Evolutionary conservation across 2,888 invertebrate species (phyloP), one percentile per base, ranked within the genome.

Genomic region (Phoronis australis): DNA sequence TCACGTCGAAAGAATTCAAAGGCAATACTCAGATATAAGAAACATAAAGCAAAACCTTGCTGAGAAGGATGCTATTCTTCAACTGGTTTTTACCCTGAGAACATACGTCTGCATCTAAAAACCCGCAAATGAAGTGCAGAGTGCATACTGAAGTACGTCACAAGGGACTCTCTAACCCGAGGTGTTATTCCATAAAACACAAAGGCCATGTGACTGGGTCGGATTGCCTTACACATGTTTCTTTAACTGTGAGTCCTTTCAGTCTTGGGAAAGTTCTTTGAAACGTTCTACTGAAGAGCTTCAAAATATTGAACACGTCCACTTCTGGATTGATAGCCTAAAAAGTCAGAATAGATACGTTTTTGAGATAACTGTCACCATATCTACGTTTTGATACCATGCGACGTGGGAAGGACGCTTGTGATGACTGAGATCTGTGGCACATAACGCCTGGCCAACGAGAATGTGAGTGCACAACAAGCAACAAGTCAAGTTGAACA

Each of bases 41-140:
- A 40, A 23, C 9, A 35, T 55, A 4, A 52, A 56, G 42, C 31
- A 55, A 42, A 49, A 50, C 40, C 42, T 55, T 21, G 45, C 48
- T 12, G 48, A 41, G 5, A 35, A 51, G 1, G 40, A 55, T 26
- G 23, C 50, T 9, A 42, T 60, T 12, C 20, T 54, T 4, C 57
- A 59, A 23, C 57, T 58, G 52, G 57, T 56, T 27, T 57, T 57
- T 25, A 48, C 52, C 4, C 54, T n/a, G n/a, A n/a, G n/a, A n/a
- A n/a, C n/a, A n/a, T n/a, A 60, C 27, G 56, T 58, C 25, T 60
- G 38, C 45, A 37, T 26, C 9, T 54, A 53, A 38, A 42, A 44
- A 27, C 40, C 51, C 4, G 26, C 47, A 4, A 44, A 58, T 4
- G 51, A 60, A 47, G 44, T 58, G 4, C 56, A 57, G 44, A 52